These are phyloP conservation scores for Montipora foliosa DNA, from an alignment of 64 coral and sea anemone genomes.

Conservation along the genomic window DNA sequence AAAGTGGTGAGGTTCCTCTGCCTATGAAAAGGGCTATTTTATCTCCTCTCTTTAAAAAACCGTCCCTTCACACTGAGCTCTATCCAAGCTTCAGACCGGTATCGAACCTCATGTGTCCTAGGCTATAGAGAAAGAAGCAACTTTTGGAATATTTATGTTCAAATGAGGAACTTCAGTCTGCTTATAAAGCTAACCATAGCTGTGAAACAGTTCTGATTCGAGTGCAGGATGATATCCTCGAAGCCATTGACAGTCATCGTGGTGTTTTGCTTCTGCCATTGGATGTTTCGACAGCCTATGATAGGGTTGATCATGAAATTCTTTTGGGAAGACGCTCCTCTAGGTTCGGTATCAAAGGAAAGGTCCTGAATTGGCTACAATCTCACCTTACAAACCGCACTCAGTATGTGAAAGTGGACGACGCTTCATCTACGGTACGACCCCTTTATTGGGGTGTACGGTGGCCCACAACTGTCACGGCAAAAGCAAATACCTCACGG, in stretches of 20 bases:
- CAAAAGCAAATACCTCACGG: no score
- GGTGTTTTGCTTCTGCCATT: constrained; percentile 1
- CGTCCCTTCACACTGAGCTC: not conserved
- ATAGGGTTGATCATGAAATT: constrained; percentile 6
- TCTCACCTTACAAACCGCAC: not conserved
- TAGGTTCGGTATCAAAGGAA: constrained; percentile 26
- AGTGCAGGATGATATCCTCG: not conserved
- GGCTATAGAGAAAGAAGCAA: constrained; percentile 26
- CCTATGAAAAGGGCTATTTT: constrained; percentile 27
- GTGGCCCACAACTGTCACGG: no score
- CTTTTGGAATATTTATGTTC: constrained; percentile 27
- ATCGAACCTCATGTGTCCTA: constrained; percentile 22
- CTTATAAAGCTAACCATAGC: constrained; percentile 6
- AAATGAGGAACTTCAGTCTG: not conserved
- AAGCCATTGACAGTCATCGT: constrained; percentile 11
- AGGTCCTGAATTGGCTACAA: not conserved
- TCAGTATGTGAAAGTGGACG: no score
- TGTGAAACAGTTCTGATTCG: constrained; percentile 25
- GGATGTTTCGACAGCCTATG: not conserved
- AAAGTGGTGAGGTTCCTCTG: constrained; percentile 16
- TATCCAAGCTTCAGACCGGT: constrained; percentile 38
- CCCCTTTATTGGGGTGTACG: no score
- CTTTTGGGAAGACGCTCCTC: not conserved
- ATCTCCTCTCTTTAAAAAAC: constrained; percentile 25
- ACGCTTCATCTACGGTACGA: no score